These are phyloP conservation scores for Neoseiulus cucumeris DNA, from an alignment of 1,140 invertebrate genomes.

Conservation along the genomic window DNA sequence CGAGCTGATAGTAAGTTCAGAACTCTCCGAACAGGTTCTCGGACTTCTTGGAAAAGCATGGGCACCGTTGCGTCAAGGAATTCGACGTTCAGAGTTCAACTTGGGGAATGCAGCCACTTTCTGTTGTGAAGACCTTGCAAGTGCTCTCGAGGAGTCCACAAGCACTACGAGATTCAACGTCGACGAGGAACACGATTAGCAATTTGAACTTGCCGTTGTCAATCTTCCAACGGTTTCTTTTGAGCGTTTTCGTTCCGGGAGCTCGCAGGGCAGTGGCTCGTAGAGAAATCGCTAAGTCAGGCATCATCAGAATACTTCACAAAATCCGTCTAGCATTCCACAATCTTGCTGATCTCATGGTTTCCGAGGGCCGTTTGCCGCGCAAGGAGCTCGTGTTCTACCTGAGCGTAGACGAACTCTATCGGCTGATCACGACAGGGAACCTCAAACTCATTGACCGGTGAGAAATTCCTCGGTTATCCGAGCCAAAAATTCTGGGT, in stretches of 20 bases:
- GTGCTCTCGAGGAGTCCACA: conserved; percentile 18
- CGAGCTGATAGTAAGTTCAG: too few relatives aligned
- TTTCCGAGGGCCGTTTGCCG: conserved; percentile 41
- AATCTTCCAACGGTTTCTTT: neutral
- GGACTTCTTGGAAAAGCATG: conserved; percentile 45
- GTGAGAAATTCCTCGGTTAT: conserved; percentile 29
- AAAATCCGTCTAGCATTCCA: conserved; percentile 39
- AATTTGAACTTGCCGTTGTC: neutral
- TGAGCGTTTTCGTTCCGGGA: neutral
- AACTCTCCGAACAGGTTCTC: conserved; percentile 27
- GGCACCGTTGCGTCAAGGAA: conserved; percentile 51
- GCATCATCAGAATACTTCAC: conserved; percentile 31
- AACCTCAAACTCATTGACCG: conserved; percentile 40
- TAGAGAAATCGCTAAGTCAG: conserved; percentile 19
- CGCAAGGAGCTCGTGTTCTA: conserved; percentile 43
- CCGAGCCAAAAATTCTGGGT: too few relatives aligned
- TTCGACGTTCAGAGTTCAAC: conserved; percentile 43
- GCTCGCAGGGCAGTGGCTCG: neutral
- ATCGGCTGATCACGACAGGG: conserved; percentile 33
- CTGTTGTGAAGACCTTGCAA: conserved; percentile 41
- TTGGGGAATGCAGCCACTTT: conserved; percentile 41
- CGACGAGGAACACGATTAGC: neutral
- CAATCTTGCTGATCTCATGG: conserved; percentile 37
- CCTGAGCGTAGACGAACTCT: conserved; percentile 44
- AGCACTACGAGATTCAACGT: neutral